These are phyloP conservation scores for Slavum lentiscoides DNA, from an alignment of 2,888 invertebrate genomes.

Conservation along the genomic window DNA sequence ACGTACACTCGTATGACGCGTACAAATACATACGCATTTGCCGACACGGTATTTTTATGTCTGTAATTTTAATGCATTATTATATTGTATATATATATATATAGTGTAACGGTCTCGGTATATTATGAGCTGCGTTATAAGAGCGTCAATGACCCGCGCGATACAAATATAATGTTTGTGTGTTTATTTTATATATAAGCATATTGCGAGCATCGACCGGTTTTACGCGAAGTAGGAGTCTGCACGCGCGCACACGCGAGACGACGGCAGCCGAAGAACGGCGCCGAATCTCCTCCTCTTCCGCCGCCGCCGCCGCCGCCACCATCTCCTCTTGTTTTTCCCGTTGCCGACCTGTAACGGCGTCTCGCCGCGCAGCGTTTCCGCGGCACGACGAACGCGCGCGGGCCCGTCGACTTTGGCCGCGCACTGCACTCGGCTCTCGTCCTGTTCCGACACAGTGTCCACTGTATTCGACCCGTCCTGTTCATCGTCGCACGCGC, in stretches of 20 bases:
- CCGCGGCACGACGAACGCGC: background rate
- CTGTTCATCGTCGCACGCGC: background rate
- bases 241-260: background rate
- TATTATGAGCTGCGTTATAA: no score
- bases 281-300: slow-evolving; percentile 1
- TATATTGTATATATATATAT: background rate
- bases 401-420: background rate
- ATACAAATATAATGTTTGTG: no score
- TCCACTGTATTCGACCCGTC: background rate
- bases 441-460: background rate
- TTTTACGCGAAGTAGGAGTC: slow-evolving; percentile 40
- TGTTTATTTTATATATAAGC: background rate
- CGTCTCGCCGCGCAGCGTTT: background rate
- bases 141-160: slow-evolving; percentile 42
- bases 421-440: background rate
- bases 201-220: slow-evolving; percentile 29
- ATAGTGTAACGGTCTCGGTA: slow-evolving; percentile 16
- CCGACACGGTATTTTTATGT: no score
- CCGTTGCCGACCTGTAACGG: background rate
- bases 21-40: no score
- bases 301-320: background rate
- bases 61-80: no score
- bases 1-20: no score
- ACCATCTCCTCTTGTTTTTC: no score
- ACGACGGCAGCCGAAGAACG: slow-evolving; percentile 19